Evolutionary conservation across 2,888 invertebrate species (phyloP), one percentile per base, ranked within the genome.

Genomic region (Icerya purchasi): DNA sequence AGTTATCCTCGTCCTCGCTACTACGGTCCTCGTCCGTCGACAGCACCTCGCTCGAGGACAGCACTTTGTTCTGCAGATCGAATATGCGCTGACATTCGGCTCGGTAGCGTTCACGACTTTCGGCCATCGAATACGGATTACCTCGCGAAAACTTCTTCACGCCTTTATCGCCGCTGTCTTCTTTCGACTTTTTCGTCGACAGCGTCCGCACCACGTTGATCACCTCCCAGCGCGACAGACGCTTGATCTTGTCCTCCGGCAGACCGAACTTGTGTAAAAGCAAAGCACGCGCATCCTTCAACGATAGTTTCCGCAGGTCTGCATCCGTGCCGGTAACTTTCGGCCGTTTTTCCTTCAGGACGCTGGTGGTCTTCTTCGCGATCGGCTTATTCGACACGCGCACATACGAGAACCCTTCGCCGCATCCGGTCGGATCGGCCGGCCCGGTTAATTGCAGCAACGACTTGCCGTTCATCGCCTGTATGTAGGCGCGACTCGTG

Each of bases 111-210:
- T 94, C 93, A 72, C 94, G 94, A 73, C 97, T 96, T 73, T 98
- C 97, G 1, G 96, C 96, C 53, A 94, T 92, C 0, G 94, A 97
- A 71, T 94, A 96, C 61, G 94, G 77, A 73, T 96, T 98, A 63
- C 97, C 97, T 72, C 98, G 79, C 0, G 96, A 97, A 74, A 98
- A 98, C 71, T 97, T 96, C 23, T 92, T 93, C 92, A 97, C 94
- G 50, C 94, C 94, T 72, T 94, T 92, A 72, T 93, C 92, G 0
- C 94, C 94, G 14, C 92, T 91, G n/a, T n/a, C n/a, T n/a, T n/a
- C n/a, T 71, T 94, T 94, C 0, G 96, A 96, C 70, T 98, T 97
- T 70, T 97, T 94, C 0, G 97, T 98, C 0, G 97, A 97, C 60
- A 98, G 71, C 0, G 96, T 97, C 68, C 98, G 78, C 1, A 99